These are phyloP conservation scores for Buteo buteo DNA, from an alignment of 2,113 vertebrate genomes.

Conservation along the genomic window DNA sequence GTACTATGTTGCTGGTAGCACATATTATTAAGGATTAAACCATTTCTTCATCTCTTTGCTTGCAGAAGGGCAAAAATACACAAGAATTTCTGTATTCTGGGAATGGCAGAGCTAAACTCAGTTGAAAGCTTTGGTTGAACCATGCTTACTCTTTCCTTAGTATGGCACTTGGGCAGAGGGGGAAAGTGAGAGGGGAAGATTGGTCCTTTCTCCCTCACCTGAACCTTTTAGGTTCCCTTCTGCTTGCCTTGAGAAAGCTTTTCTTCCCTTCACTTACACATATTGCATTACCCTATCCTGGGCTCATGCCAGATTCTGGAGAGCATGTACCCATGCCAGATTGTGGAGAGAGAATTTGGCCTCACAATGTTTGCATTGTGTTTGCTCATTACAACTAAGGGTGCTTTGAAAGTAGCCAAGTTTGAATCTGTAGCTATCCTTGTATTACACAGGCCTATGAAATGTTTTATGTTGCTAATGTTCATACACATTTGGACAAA, in stretches of 20 bases:
- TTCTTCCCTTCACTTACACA: neutral
- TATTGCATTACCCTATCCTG: neutral
- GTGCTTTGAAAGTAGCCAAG: neutral
- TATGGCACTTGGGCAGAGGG: neutral
- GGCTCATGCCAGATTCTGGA: neutral
- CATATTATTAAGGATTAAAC: neutral
- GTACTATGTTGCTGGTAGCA: neutral
- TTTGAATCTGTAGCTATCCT: neutral
- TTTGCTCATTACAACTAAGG: neutral
- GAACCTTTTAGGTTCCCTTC: neutral
- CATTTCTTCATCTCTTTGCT: neutral
- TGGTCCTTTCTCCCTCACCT: neutral
- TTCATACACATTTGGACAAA: neutral
- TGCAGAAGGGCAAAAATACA: neutral
- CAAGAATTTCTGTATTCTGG: neutral
- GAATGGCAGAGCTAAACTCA: neutral
- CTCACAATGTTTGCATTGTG: slow-evolving; percentile 13
- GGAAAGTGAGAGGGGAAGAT: neutral
- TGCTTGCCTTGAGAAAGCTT: neutral
- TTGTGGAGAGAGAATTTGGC: neutral
- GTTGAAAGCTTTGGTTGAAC: neutral
- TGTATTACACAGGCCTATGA: neutral
- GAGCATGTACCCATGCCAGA: neutral
- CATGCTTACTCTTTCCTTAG: neutral
- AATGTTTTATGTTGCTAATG: neutral